Percentiles rank a stretch among this genome's conserved stretches.
Evolutionary conservation across 2,888 invertebrate species (phyloP).

Genomic region (Plebejus melissa): DNA sequence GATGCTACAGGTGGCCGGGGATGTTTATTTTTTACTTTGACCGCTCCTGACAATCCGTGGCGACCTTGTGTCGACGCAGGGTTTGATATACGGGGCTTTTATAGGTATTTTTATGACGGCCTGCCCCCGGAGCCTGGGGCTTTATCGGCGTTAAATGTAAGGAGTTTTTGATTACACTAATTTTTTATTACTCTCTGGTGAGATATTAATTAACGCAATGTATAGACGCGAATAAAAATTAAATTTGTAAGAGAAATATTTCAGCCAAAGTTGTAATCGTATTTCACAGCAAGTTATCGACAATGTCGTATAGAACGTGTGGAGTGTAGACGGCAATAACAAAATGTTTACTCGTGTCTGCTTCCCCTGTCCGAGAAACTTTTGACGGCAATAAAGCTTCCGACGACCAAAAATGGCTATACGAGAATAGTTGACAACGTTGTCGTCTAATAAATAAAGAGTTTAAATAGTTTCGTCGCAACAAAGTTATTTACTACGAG

Average conservation of each 20-base stretch:
- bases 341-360: conserved; percentile 21
- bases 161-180: background rate
- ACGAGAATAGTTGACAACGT: conserved; percentile 26
- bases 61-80: background rate
- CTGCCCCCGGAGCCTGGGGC: background rate
- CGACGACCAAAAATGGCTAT: conserved; percentile 16
- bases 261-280: background rate
- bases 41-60: conserved; percentile 12
- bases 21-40: conserved; percentile 35
- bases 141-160: background rate
- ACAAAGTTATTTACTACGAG: conserved; percentile 31
- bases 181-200: background rate
- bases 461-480: conserved; percentile 28
- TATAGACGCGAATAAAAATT: background rate
- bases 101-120: background rate
- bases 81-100: conserved; percentile 1
- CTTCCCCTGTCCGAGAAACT: conserved; percentile 11
- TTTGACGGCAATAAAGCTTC: conserved; percentile 24
- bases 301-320: background rate
- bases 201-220: too few relatives aligned
- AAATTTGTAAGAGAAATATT: background rate
- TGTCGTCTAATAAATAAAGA: conserved; percentile 27
- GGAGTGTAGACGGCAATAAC: background rate
- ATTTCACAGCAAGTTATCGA: conserved; percentile 4
- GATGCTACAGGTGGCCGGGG: conserved; percentile 53